phyloP scores from a whole-genome alignment of 1,140 invertebrate species.

The Ctenoplectra terminalis region DNA sequence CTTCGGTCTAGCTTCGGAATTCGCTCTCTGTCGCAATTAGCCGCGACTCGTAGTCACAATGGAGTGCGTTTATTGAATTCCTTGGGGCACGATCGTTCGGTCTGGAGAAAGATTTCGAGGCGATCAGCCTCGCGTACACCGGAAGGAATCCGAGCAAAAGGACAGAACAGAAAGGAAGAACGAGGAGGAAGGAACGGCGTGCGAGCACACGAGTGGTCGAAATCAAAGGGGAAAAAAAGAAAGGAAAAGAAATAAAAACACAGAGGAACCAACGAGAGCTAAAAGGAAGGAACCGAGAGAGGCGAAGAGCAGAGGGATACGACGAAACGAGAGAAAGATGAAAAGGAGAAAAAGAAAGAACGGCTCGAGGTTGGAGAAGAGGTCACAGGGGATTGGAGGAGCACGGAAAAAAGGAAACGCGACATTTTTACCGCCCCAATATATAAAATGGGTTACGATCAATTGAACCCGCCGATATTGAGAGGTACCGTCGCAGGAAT shows the following conservation, averaged over 20 bases:
- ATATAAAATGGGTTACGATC: constrained; percentile 71
- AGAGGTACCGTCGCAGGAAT: constrained; percentile 58
- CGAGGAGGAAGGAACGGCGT: not conserved
- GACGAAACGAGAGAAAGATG: not conserved
- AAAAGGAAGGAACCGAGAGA: not conserved
- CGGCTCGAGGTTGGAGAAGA: not conserved
- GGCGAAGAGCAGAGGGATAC: too few species aligned
- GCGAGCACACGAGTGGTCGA: constrained; percentile 17
- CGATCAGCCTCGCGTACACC: not conserved
- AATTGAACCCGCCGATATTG: constrained; percentile 68
- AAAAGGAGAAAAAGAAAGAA: not conserved
- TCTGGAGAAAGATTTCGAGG: constrained; percentile 58
- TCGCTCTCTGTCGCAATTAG: constrained; percentile 58
- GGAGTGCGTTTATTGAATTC: constrained; percentile 69
- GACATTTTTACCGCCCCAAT: constrained; percentile 67
- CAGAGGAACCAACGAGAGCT: not conserved
- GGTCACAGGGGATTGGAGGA: not conserved
- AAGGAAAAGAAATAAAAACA: too few species aligned
- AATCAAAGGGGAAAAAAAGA: not conserved
- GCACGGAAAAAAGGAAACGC: constrained; percentile 47
- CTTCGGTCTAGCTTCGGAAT: constrained; percentile 3
- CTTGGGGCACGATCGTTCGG: constrained; percentile 52
- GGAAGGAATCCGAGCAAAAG: not conserved
- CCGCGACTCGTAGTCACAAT: constrained; percentile 52
- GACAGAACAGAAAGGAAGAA: not conserved